These are phyloP conservation scores for Ophioninae sp. DNA, from an alignment of 2,888 invertebrate genomes.

Conservation along the genomic window DNA sequence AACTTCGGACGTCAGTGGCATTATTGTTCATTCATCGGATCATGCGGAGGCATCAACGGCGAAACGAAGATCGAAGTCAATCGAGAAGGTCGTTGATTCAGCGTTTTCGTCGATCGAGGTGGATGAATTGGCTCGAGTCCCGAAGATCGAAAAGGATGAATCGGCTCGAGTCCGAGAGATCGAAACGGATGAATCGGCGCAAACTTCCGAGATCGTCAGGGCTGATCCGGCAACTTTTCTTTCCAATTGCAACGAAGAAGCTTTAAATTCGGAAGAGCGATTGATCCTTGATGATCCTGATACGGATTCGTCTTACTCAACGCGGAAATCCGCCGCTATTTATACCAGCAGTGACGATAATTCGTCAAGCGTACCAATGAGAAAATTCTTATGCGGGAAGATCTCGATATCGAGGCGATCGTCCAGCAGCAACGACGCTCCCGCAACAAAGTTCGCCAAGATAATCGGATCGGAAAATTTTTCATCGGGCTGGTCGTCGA, in stretches of 20 bases:
- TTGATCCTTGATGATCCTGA: background rate
- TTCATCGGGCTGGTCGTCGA: background rate
- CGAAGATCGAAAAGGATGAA: background rate
- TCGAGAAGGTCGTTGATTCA: background rate
- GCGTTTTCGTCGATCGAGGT: background rate
- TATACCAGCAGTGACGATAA: background rate
- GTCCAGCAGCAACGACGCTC: background rate
- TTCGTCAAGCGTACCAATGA: background rate
- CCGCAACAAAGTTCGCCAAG: background rate
- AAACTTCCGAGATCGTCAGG: background rate
- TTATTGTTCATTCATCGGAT: background rate
- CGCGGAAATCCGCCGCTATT: background rate
- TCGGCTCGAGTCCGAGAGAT: background rate
- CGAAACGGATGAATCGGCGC: no score
- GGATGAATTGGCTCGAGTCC: background rate
- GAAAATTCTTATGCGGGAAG: background rate
- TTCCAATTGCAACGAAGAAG: background rate
- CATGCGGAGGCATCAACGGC: background rate
- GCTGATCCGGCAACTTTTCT: conserved; percentile 31
- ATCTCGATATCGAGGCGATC: background rate
- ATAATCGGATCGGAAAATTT: background rate
- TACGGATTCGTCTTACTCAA: background rate
- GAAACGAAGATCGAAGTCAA: background rate
- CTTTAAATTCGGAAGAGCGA: background rate
- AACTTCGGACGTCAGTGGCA: background rate